Conservation (phyloP, 2,113 vertebrate genomes). For the Pterocles orientalis region DNA sequence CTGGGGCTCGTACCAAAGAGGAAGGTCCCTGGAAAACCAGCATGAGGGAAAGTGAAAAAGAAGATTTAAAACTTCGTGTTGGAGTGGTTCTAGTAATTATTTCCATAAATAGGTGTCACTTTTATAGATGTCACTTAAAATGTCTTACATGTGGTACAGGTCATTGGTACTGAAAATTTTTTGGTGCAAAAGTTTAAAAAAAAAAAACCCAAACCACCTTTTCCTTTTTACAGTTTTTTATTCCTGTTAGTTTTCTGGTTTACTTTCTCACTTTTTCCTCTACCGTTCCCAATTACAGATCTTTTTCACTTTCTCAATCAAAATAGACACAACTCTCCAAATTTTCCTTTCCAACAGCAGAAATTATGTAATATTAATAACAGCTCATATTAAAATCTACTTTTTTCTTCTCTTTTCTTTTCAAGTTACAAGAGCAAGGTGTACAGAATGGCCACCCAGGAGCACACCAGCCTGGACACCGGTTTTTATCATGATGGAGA, state of each 20-base stretch:
- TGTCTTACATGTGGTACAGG: rapidly evolving
- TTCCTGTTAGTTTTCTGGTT: not conserved
- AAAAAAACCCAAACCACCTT: rapidly evolving
- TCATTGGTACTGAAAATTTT: not conserved
- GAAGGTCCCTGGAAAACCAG: not conserved
- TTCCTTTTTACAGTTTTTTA: not conserved
- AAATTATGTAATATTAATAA: not conserved
- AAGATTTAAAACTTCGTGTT: not conserved
- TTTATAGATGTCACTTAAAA: not conserved
- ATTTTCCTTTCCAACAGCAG: not conserved
- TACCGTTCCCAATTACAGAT: not conserved
- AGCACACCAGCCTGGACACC: not conserved
- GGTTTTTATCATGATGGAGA: not conserved
- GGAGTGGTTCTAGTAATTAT: not conserved
- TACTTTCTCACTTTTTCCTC: not conserved
- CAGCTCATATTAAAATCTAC: not conserved
- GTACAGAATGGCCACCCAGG: not conserved
- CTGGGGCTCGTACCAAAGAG: not conserved
- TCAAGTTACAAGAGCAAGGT: not conserved
- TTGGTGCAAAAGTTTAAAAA: not conserved
- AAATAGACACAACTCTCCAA: not conserved
- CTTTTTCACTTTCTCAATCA: not conserved
- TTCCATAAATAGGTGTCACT: not conserved
- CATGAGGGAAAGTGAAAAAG: not conserved
- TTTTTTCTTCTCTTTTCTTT: not conserved